Base-by-base conservation (phyloP, 2,888 invertebrate species). In the Nasonovia ribisnigri region DNA sequence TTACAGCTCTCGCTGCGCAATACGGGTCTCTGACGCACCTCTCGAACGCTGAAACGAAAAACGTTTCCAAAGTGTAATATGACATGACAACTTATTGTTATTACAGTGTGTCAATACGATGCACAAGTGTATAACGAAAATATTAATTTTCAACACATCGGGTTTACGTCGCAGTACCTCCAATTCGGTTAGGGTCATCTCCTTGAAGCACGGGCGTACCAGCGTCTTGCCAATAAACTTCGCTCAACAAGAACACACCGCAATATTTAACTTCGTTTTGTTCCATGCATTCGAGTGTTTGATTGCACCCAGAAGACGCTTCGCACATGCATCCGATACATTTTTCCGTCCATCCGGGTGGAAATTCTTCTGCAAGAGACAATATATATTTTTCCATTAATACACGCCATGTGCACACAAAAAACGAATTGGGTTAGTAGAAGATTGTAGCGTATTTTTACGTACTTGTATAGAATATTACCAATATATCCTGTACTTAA, bases 211-310 rank as follows among this genome's bases (percentile, higher is more conserved):
- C 95, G 5, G 95, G 95, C 94, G 95, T 95, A n/a, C 95, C 95
- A 3, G 95, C 95, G 94, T 96, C 96, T 43, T 95, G 95, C 96
- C 96, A 96, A 95, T 96, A 96, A 8, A 95, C 95, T 95, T 95
- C 95, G 2, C 96, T 95, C 54, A 96, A 95, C 54, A 95, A 95
- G 95, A 96, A 96, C 29, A 95, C 95, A 6, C 96, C 96, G 94
- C 96, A 96, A 84, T 95, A 95, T 57, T 95, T 95, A 42, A 94
- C 95, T n/a, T 89, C 92, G 90, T 94, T 89, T 26, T 94, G 94
- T 46, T 89, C 94, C 67, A 95, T 94, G 92, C 95, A 95, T 46
- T 95, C 95, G 42, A 95, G 94, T n/a, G 95, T 95, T 51, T 95
- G 94, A 94, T 95, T 95, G 92, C 95, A 95, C 60, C 95, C 95